Conservation (phyloP, 2,888 invertebrate genomes). For the Xylota sylvarum region DNA sequence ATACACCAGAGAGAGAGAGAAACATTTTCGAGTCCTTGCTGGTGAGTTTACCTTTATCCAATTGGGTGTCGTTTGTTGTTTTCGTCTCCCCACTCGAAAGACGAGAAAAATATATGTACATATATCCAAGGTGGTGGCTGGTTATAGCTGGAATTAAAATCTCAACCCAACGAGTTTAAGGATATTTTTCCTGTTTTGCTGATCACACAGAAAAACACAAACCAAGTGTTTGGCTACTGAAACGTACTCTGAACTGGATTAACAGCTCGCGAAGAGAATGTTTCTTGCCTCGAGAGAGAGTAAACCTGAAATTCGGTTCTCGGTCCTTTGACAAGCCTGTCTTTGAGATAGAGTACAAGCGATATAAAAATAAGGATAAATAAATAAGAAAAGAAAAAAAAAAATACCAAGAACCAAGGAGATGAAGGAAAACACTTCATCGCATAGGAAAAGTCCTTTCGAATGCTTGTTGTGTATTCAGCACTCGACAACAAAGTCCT, state of each 20-base stretch:
- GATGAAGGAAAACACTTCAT: constrained; percentile 51
- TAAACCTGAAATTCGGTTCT: constrained; percentile 13
- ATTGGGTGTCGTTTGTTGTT: constrained; percentile 16
- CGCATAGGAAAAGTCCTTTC: constrained; percentile 40
- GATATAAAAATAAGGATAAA: constrained; percentile 39
- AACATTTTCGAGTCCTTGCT: not conserved
- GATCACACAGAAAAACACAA: constrained; percentile 29
- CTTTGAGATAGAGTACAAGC: not conserved
- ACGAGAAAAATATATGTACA: no score
- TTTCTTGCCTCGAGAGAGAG: constrained; percentile 2
- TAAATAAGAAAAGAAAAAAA: constrained; percentile 23
- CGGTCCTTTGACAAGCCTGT: constrained; percentile 4
- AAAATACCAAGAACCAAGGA: constrained; percentile 1
- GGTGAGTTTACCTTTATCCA: constrained; percentile 33
- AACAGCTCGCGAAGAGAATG: constrained; percentile 27
- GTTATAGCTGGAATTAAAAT: no score
- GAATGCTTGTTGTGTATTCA: constrained; percentile 59
- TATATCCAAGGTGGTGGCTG: not conserved
- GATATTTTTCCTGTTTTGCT: constrained; percentile 16
- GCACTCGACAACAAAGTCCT: constrained; percentile 48
- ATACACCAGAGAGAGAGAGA: not conserved
- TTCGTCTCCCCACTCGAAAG: not conserved
- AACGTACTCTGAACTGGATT: constrained; percentile 44
- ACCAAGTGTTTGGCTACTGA: not conserved
- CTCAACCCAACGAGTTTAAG: not conserved